Base-by-base conservation (phyloP, 1,140 invertebrate species). In the Drosophila virilis region DNA sequence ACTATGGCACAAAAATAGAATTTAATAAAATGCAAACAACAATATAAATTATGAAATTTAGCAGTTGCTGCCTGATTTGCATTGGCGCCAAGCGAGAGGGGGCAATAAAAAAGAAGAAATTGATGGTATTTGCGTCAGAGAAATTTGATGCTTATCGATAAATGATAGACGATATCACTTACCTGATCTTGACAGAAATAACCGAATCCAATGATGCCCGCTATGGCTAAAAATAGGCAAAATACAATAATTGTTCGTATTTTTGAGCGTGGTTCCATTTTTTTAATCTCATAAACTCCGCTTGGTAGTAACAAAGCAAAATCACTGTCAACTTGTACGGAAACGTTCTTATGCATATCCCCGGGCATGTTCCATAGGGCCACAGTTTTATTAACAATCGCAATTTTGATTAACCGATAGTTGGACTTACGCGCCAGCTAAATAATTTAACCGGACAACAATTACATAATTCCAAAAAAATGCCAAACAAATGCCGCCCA, bases 101-200 rank as follows among this genome's bases (percentile, higher is more conserved):
- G n/a, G n/a, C 32, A 51, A 37, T 5, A 45, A 22, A 9, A 51
- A 37, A 57, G 46, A 51, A 69, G n/a, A 67, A 80, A 75, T 80
- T 80, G 75, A 84, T 84, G 65, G 46, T 15, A 17, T 54, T 67
- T 46, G 46, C 45, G 51, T 77, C 40, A 69, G 15, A 58, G 33
- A 50, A 60, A 61, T 68, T 74, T 15, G 43, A 15, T 22, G 8
- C 48, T 17, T 28, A 38, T 22, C 17, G 28, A 55, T 61, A 64
- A 37, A 45, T 38, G 17, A 70, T 43, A 28, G 22, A 28, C 8
- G 28, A 54, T 55, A 33, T 8, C 15, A 85, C 92, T 93, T 82
- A 95, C 95, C 93, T 96, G 96, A 91, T 97, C 96, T 62, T 97
- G 96, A 92, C 96, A 97, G 82, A 97, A 97, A 93, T 97, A 97